Percentiles rank a stretch among this genome's conserved stretches.
phyloP scores from a whole-genome alignment of 2,113 vertebrate species.

The Ophthalmolycus amberensis region DNA sequence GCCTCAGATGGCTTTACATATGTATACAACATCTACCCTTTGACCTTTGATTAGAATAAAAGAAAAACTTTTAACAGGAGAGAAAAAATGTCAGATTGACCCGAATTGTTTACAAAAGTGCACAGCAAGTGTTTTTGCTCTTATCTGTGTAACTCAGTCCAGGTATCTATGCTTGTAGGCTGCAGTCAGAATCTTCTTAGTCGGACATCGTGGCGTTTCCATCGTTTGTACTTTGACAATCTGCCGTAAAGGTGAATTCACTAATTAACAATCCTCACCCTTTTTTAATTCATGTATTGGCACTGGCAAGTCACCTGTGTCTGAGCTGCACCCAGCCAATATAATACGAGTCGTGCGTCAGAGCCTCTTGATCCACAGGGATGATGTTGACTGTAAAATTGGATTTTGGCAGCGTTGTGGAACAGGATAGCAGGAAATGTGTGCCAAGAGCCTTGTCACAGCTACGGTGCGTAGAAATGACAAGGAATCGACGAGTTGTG shows the following conservation, averaged over 20 bases:
- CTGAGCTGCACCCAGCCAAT: background rate
- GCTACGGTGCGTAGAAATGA: conserved; percentile 5
- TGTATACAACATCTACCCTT: background rate
- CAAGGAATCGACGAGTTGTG: background rate
- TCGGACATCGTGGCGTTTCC: background rate
- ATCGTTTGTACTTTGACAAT: background rate
- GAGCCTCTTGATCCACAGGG: background rate
- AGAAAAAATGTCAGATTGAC: background rate
- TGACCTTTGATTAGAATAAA: background rate
- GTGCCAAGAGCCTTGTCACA: conserved; percentile 35
- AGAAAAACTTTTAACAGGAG: background rate
- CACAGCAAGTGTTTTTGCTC: too few relatives aligned
- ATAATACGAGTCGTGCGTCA: conserved; percentile 43
- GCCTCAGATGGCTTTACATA: background rate
- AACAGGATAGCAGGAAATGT: conserved; percentile 39
- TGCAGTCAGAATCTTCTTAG: background rate
- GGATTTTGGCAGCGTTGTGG: conserved; percentile 25
- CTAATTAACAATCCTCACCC: background rate
- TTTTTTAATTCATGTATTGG: background rate
- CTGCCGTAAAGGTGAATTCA: background rate
- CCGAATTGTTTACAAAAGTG: background rate
- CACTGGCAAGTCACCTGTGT: background rate
- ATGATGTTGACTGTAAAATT: conserved; percentile 19
- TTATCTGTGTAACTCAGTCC: background rate
- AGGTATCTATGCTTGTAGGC: background rate